Evolutionary conservation across 2,888 invertebrate genomes (phyloP).

Genomic region (Ectemnius continuus): DNA sequence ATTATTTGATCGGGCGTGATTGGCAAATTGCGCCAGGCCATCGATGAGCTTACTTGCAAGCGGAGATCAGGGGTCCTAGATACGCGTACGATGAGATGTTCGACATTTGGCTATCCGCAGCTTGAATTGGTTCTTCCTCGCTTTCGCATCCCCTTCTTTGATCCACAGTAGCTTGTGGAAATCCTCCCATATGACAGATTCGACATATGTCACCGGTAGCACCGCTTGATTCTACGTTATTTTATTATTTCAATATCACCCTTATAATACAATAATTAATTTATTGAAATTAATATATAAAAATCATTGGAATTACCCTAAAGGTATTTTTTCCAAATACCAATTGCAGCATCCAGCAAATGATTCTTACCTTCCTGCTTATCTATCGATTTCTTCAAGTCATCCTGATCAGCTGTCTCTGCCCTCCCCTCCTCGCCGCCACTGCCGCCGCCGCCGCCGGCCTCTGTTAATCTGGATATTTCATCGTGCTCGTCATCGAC

Average conservation of each 20-base stretch:
- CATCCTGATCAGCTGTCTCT: slow-evolving; percentile 2
- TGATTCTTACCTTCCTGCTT: slow-evolving; percentile 25
- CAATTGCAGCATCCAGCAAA: too few relatives aligned
- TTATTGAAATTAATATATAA: too few relatives aligned
- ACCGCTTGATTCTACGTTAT: background rate
- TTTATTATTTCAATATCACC: too few relatives aligned
- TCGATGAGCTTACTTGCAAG: slow-evolving; percentile 71
- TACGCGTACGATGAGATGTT: slow-evolving; percentile 64
- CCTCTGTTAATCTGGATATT: background rate
- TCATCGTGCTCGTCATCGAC: background rate
- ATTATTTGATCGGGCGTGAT: slow-evolving; percentile 15
- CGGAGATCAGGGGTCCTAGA: slow-evolving; percentile 72
- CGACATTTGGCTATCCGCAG: slow-evolving; percentile 59
- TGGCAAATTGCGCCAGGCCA: slow-evolving; percentile 23
- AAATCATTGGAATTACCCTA: too few relatives aligned
- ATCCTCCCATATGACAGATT: slow-evolving; percentile 76
- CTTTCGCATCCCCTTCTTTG: slow-evolving; percentile 47
- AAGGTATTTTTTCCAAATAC: too few relatives aligned
- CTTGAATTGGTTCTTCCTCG: slow-evolving; percentile 48
- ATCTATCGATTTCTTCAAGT: slow-evolving; percentile 14
- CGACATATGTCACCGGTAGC: slow-evolving; percentile 71
- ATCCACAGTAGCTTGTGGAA: slow-evolving; percentile 51
- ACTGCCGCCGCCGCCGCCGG: too few relatives aligned
- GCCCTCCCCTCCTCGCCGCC: background rate
- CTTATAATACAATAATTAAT: too few relatives aligned